A percentile compares a stretch with the other conserved stretches of the same genome.
phyloP scores from a whole-genome alignment of 2,797 vertebrate genomes.

The Rhinogobio ventralis region DNA sequence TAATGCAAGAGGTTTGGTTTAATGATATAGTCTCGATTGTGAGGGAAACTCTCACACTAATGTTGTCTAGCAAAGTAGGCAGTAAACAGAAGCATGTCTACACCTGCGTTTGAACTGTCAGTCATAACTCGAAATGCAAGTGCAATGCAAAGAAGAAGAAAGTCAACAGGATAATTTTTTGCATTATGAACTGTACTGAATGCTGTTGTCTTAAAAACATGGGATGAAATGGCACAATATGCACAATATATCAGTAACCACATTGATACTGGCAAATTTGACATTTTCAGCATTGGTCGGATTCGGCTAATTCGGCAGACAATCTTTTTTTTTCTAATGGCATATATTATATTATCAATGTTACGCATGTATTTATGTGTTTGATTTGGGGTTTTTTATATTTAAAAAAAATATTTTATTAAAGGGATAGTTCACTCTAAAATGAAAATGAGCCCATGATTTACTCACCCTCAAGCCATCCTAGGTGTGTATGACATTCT shows the following conservation, averaged over 20 bases:
- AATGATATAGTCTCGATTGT: conserved; percentile 15
- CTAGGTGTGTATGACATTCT: too few relatives aligned
- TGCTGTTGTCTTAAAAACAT: not conserved
- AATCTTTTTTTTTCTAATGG: too few relatives aligned
- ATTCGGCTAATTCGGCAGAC: not conserved
- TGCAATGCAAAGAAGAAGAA: not conserved
- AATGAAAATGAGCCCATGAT: too few relatives aligned
- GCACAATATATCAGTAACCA: not conserved
- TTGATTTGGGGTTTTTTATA: too few relatives aligned
- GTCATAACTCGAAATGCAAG: not conserved
- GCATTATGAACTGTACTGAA: too few relatives aligned
- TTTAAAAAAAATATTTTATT: too few relatives aligned
- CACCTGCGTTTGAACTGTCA: not conserved
- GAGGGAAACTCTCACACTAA: not conserved
- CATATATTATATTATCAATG: too few relatives aligned
- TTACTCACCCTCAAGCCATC: too few relatives aligned
- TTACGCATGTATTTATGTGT: too few relatives aligned
- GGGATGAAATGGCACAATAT: not conserved
- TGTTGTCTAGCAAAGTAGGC: not conserved
- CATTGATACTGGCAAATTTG: not conserved
- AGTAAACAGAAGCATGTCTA: conserved; percentile 37
- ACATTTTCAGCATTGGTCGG: not conserved
- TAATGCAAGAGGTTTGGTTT: conserved; percentile 12
- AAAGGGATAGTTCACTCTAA: too few relatives aligned
- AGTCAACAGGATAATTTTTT: not conserved